Percentiles rank a stretch among this genome's conserved stretches.
Conservation (phyloP, 2,797 vertebrate species). For the Dendrocincla tyrannina region DNA sequence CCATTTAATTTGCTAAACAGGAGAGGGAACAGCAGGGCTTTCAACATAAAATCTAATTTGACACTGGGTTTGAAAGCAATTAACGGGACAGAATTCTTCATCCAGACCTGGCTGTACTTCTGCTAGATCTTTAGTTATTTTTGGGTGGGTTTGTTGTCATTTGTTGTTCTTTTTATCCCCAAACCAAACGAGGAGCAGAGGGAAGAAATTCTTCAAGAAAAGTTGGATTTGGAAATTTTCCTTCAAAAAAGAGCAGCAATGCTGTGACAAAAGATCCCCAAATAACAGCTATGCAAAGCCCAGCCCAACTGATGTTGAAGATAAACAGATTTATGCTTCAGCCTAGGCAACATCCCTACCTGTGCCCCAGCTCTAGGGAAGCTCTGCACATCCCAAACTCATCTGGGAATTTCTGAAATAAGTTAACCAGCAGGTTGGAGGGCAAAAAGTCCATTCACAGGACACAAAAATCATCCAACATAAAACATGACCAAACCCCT, state of each 20-base stretch:
- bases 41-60: neutral
- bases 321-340: neutral
- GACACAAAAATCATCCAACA: neutral
- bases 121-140: neutral
- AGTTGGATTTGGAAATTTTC: neutral
- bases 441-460: fast-evolving
- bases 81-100: neutral
- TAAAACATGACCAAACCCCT: neutral
- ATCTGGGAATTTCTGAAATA: neutral
- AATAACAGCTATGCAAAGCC: neutral
- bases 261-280: neutral
- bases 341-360: neutral
- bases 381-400: neutral
- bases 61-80: neutral
- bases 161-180: neutral
- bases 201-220: neutral
- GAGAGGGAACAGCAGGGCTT: neutral
- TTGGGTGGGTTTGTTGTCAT: too few relatives aligned
- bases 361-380: neutral
- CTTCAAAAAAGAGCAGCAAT: neutral
- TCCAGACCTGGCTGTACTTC: neutral
- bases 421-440: neutral
- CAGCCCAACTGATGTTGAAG: neutral
- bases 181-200: neutral
- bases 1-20: neutral